Conservation (phyloP, 2,113 vertebrate genomes). For the Calonectris borealis region DNA sequence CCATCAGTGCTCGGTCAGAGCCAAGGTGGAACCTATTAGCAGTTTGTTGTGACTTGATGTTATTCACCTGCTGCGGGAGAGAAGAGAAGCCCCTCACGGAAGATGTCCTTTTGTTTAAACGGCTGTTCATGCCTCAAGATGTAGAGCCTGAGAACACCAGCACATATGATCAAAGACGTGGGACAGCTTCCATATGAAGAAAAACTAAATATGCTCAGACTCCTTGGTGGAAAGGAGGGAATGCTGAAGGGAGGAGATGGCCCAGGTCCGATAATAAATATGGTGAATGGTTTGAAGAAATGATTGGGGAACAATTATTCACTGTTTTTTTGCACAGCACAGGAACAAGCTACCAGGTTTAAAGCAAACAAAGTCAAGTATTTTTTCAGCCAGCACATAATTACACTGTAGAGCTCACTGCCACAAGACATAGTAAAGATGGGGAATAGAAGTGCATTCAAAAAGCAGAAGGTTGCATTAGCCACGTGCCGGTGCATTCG, state of each 20-base stretch:
- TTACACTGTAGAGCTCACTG: neutral
- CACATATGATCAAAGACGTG: neutral
- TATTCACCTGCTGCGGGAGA: slow-evolving; percentile 51
- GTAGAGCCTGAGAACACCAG: neutral
- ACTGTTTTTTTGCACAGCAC: neutral
- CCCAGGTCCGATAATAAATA: neutral
- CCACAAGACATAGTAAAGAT: neutral
- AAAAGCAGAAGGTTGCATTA: neutral
- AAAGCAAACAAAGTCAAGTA: neutral
- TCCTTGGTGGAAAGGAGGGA: neutral
- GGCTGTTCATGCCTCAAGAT: neutral
- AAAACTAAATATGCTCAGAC: neutral
- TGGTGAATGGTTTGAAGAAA: neutral
- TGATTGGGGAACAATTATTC: neutral
- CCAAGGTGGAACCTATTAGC: slow-evolving; percentile 51
- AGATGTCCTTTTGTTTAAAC: slow-evolving; percentile 1
- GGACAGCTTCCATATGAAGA: neutral
- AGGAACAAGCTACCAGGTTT: neutral
- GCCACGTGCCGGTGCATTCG: rapidly evolving
- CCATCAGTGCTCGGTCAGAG: neutral
- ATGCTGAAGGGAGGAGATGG: neutral
- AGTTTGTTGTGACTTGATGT: slow-evolving; percentile 50
- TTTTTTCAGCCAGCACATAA: neutral
- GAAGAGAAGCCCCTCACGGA: neutral
- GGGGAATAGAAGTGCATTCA: neutral